Evolutionary conservation across 2,113 vertebrate genomes (phyloP).

Genomic region (Bucco capensis): DNA sequence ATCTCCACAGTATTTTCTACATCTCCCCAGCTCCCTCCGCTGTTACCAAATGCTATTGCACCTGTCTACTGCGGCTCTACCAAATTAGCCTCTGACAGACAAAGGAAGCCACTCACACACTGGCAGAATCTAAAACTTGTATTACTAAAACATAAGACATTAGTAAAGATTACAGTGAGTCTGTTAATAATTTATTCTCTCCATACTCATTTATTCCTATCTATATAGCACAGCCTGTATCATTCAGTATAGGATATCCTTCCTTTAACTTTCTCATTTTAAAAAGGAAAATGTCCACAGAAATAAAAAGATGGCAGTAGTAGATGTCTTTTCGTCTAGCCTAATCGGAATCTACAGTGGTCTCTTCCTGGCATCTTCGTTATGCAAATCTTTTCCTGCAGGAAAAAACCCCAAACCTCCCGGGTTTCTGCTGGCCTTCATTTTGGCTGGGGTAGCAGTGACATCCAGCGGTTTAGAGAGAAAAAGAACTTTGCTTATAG

Average conservation of each 20-base stretch:
- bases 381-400: not conserved
- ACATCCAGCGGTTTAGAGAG: conserved; percentile 19
- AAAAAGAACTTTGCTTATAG: not conserved
- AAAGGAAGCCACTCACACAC: not conserved
- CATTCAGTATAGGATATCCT: not conserved
- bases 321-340: not conserved
- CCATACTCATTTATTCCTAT: not conserved
- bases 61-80: not conserved
- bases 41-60: not conserved
- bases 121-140: not conserved
- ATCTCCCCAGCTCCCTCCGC: not conserved
- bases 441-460: not conserved
- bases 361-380: not conserved
- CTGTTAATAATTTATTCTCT: not conserved
- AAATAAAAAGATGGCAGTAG: not conserved
- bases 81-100: too few species aligned
- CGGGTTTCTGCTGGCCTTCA: not conserved
- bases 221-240: not conserved
- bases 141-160: not conserved
- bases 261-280: not conserved
- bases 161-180: not conserved
- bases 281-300: not conserved
- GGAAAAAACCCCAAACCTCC: not conserved
- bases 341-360: not conserved
- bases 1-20: not conserved